A percentile compares a stretch with the other conserved stretches of the same genome.
Conservation (phyloP, 2,113 vertebrate species). For the Boulengeromyrus knoepffleri region DNA sequence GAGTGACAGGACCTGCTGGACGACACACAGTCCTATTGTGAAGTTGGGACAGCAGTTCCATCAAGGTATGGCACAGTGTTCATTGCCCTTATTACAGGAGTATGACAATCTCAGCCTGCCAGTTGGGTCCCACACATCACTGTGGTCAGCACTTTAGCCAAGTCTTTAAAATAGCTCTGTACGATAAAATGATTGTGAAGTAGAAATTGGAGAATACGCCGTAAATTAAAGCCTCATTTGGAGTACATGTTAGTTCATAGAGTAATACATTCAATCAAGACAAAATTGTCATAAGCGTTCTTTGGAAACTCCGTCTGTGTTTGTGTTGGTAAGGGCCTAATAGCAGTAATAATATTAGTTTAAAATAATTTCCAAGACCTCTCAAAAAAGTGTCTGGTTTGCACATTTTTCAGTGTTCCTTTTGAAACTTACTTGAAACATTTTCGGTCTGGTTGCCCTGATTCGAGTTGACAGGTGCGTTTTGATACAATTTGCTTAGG, state of each 20-base stretch:
- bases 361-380: not conserved
- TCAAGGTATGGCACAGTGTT: not conserved
- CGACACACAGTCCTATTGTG: not conserved
- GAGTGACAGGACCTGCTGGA: conserved; percentile 4
- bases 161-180: not conserved
- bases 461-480: conserved; percentile 9
- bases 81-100: not conserved
- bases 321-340: conserved; percentile 7
- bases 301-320: not conserved
- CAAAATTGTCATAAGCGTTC: not conserved
- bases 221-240: not conserved
- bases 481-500: not conserved
- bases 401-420: not conserved
- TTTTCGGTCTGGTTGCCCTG: not conserved
- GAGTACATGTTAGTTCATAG: not conserved
- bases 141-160: not conserved
- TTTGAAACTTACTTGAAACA: not conserved
- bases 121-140: not conserved
- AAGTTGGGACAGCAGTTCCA: not conserved
- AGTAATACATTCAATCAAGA: conserved; percentile 4
- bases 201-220: conserved; percentile 6
- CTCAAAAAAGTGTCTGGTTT: not conserved
- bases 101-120: not conserved
- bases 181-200: not conserved
- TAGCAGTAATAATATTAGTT: conserved; percentile 4